Base-by-base conservation (phyloP, 2,113 vertebrate species). In the Helogale parvula region DNA sequence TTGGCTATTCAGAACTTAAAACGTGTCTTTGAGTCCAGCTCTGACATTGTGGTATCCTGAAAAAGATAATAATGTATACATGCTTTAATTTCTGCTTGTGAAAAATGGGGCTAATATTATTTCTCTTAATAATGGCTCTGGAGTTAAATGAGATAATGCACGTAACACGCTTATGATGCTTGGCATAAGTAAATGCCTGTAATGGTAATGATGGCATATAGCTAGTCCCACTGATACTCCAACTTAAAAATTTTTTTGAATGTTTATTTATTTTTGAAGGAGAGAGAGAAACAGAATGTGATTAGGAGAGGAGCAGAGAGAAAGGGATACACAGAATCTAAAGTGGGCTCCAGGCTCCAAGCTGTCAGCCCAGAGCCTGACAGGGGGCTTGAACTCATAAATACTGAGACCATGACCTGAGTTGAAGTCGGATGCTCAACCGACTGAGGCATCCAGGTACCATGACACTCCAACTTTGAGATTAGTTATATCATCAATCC, bases 1-100 rank as follows among this genome's bases (percentile, higher is more conserved):
- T 21, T 16, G 10, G 33, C 33, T 87, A 93, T 92, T 65, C 68
- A 86, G 29, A 94, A 91, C 14, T 83, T 86, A 96, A 71, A 66
- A 31, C 4, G 31, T 41, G 16, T 47, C 27, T 92, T 89, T 65
- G 77, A 92, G 47, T 74, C 35, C 65, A 83, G 33, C 54, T 80
- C 60, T 93, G n/a, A 92, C 12, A 68, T 1, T 8, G 2, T 76
- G 15, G n/a, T 12, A 60, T 8, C 38, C 14, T 38, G 25, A 57
- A 82, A 16, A 91, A 93, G 76, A 68, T 60, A 80, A 74, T 68
- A 41, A 35, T 52, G 7, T 90, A n/a, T 87, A 16, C 41, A 88
- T 77, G 25, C 9, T 85, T 94, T 25, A 94, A 41, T 47, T 85
- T 81, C 69, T 90, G 93, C 23, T 66, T 41, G 25, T 65, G 77